Evolutionary conservation across 2,888 invertebrate species (phyloP).

Genomic region (Nymphalis c-album): DNA sequence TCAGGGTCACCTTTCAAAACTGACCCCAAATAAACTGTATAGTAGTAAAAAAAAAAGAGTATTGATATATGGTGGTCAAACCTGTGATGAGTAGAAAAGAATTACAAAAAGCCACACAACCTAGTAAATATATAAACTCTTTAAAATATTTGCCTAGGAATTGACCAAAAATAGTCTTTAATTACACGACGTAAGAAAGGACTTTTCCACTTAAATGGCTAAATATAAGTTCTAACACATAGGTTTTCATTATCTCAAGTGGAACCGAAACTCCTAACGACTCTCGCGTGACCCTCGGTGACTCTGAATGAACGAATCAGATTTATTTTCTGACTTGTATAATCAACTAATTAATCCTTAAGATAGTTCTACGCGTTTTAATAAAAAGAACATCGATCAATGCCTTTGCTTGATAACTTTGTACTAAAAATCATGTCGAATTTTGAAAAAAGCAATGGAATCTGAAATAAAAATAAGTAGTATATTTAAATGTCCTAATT

Average conservation of each 20-base stretch:
- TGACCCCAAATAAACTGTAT: too few species aligned
- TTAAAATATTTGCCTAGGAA: too few species aligned
- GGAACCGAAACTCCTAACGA: conserved; percentile 15
- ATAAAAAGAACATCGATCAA: background rate
- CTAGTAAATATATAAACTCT: too few species aligned
- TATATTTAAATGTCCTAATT: too few species aligned
- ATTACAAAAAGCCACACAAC: too few species aligned
- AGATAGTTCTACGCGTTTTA: background rate
- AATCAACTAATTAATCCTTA: conserved; percentile 6
- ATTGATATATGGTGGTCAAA: too few species aligned
- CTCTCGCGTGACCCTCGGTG: conserved; percentile 11
- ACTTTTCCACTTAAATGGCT: conserved; percentile 9
- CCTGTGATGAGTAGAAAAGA: too few species aligned
- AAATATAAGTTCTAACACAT: conserved; percentile 13
- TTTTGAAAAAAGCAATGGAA: too few species aligned
- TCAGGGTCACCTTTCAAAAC: too few species aligned
- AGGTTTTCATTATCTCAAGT: conserved; percentile 17
- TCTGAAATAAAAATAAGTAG: too few species aligned
- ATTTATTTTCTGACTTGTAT: conserved; percentile 13
- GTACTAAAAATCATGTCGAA: too few species aligned
- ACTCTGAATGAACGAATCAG: conserved; percentile 16
- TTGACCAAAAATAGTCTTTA: background rate
- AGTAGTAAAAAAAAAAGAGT: too few species aligned
- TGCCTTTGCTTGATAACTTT: background rate
- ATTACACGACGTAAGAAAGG: background rate